A percentile compares a stretch with the other conserved stretches of the same genome.
phyloP scores from a whole-genome alignment of 64 coral and sea anemone species.

The Cladopsammia gracilis region DNA sequence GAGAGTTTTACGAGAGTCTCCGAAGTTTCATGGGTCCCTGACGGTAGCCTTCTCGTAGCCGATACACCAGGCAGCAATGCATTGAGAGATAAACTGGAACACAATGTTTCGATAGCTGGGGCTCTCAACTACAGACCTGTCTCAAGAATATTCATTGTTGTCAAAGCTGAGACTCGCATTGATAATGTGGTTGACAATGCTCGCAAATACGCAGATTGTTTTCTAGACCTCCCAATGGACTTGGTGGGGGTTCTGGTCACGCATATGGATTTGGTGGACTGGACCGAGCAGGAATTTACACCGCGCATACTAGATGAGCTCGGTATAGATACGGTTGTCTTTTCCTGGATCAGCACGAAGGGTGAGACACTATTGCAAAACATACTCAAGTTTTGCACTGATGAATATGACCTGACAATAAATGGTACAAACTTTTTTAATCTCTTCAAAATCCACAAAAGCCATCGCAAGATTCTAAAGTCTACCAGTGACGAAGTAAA shows the following conservation, averaged over 20 bases:
- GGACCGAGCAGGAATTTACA: conserved; percentile 23
- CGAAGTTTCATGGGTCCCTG: conserved; percentile 14
- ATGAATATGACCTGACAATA: conserved; percentile 1
- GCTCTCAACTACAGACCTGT: conserved; percentile 37
- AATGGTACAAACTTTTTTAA: conserved; percentile 7
- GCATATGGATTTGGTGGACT: conserved; percentile 47
- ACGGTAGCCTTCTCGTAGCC: conserved; percentile 41
- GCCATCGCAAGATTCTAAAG: conserved; percentile 12
- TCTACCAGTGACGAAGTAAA: conserved; percentile 29
- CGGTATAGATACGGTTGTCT: conserved; percentile 47
- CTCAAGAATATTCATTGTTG: conserved; percentile 63
- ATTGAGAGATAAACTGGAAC: conserved; percentile 55
- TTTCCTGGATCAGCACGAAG: conserved; percentile 5
- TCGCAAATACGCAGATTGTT: conserved; percentile 61
- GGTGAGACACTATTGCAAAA: background rate
- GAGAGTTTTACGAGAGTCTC: conserved; percentile 43
- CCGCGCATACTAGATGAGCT: conserved; percentile 16
- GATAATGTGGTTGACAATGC: conserved; percentile 55
- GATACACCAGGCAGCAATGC: conserved; percentile 59
- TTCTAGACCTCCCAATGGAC: conserved; percentile 52
- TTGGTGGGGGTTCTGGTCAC: conserved; percentile 39
- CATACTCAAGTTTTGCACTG: background rate
- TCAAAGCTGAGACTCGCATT: conserved; percentile 63
- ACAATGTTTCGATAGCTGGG: conserved; percentile 17
- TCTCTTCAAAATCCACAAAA: conserved; percentile 29